phyloP scores from a whole-genome alignment of 2,888 invertebrate genomes.

The Aporophyla nigra region DNA sequence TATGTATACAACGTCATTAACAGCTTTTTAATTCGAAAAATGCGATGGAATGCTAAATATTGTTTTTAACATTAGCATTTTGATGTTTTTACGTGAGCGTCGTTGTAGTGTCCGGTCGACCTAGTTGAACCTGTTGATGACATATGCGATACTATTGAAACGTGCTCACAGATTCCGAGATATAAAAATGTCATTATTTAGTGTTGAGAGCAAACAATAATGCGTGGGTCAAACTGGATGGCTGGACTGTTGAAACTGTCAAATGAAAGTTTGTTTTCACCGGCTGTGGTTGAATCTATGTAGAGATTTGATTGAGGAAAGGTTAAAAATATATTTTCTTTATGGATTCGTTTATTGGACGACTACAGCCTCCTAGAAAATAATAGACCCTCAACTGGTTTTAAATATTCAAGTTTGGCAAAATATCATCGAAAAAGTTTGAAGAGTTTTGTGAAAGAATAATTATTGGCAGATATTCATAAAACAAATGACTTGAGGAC shows the following conservation, averaged over 20 bases:
- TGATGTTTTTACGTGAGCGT: slow-evolving; percentile 36
- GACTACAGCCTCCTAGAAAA: neutral
- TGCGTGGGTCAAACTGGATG: slow-evolving; percentile 47
- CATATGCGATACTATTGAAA: slow-evolving; percentile 84
- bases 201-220: slow-evolving; percentile 58
- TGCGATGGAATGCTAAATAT: slow-evolving; percentile 49
- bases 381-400: slow-evolving; percentile 13
- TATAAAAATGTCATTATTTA: slow-evolving; percentile 64
- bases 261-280: slow-evolving; percentile 56
- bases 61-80: slow-evolving; percentile 55
- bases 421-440: neutral
- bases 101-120: slow-evolving; percentile 84
- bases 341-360: neutral
- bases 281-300: slow-evolving; percentile 6
- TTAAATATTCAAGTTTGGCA: slow-evolving; percentile 9
- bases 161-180: slow-evolving; percentile 69
- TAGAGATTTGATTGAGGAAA: slow-evolving; percentile 9
- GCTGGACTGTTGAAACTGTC: slow-evolving; percentile 46
- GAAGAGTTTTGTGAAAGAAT: neutral
- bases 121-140: slow-evolving; percentile 83
- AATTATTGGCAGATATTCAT: neutral
- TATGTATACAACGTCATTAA: slow-evolving; percentile 10
- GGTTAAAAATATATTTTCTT: neutral
- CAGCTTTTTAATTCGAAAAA: slow-evolving; percentile 36
- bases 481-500: neutral